These are phyloP conservation scores for Acanthiza pusilla DNA, from an alignment of 2,797 vertebrate species.

Conservation along the genomic window DNA sequence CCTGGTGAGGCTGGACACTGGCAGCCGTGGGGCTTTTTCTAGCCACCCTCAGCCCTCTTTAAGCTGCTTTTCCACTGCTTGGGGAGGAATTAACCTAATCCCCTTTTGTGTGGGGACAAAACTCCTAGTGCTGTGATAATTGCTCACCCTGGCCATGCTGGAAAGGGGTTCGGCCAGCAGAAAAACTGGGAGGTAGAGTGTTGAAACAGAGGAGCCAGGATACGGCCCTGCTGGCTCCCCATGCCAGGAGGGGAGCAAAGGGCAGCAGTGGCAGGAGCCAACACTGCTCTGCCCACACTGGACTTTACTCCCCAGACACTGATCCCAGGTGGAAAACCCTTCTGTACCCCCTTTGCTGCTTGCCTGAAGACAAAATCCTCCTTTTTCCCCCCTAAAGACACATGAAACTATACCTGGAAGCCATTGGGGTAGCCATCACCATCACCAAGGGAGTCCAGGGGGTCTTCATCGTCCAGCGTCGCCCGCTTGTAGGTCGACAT, in stretches of 20 bases:
- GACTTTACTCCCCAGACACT: not conserved
- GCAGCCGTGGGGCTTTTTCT: fast-evolving
- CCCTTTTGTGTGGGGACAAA: not conserved
- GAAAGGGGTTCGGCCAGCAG: not conserved
- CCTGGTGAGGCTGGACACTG: fast-evolving
- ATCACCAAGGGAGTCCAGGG: slow-evolving; percentile 85
- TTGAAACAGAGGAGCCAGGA: not conserved
- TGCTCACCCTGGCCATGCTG: not conserved
- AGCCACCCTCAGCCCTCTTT: not conserved
- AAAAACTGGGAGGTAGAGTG: not conserved
- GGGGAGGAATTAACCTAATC: slow-evolving; percentile 40
- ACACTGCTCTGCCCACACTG: not conserved
- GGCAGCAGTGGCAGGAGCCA: not conserved
- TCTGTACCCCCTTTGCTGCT: not conserved
- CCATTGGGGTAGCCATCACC: slow-evolving; percentile 82
- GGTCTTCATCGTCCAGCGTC: slow-evolving; percentile 91
- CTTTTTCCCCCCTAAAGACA: not conserved
- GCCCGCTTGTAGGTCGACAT: slow-evolving; percentile 95
- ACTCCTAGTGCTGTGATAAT: not conserved
- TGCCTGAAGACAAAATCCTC: not conserved
- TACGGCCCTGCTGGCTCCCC: not conserved
- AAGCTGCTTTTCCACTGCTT: not conserved
- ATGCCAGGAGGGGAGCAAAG: not conserved
- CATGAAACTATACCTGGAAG: slow-evolving; percentile 79
- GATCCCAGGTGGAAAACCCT: not conserved